Evolutionary conservation across 2,888 invertebrate genomes (phyloP).

Genomic region (Drosophila basisetae): DNA sequence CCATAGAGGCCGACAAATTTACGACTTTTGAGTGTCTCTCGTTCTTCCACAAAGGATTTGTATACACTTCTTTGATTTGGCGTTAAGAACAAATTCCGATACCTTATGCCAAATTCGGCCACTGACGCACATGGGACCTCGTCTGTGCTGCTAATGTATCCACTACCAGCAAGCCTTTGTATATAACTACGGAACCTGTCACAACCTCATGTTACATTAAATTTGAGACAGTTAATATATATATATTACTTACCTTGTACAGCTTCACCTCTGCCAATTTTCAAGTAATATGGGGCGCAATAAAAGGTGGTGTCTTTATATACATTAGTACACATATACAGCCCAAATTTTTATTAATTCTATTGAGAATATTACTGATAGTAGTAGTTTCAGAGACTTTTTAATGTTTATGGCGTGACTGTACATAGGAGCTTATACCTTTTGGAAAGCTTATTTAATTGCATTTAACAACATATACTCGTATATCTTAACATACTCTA

Average conservation of each 20-base stretch:
- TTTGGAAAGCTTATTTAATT: background rate
- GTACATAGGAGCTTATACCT: background rate
- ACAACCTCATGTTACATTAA: conserved; percentile 2
- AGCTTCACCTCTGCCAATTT: background rate
- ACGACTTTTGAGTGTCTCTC: conserved; percentile 39
- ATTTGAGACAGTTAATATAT: conserved; percentile 12
- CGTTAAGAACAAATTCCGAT: conserved; percentile 17
- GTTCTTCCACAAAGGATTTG: conserved; percentile 40
- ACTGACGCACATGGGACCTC: conserved; percentile 16
- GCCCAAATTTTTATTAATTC: background rate
- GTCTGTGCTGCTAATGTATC: background rate
- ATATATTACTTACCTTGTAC: conserved; percentile 1
- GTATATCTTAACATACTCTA: background rate
- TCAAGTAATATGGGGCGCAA: background rate
- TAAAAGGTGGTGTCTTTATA: background rate
- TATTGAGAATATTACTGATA: background rate
- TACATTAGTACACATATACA: background rate
- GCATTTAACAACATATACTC: background rate
- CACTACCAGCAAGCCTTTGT: conserved; percentile 8
- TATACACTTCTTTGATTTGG: conserved; percentile 21
- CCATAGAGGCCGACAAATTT: conserved; percentile 20
- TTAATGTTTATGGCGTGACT: no score
- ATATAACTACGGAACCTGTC: background rate
- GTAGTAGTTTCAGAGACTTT: background rate
- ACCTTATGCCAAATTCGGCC: conserved; percentile 31